Evolutionary conservation across 1,140 invertebrate species (phyloP).

Genomic region (Ceratina australensis): DNA sequence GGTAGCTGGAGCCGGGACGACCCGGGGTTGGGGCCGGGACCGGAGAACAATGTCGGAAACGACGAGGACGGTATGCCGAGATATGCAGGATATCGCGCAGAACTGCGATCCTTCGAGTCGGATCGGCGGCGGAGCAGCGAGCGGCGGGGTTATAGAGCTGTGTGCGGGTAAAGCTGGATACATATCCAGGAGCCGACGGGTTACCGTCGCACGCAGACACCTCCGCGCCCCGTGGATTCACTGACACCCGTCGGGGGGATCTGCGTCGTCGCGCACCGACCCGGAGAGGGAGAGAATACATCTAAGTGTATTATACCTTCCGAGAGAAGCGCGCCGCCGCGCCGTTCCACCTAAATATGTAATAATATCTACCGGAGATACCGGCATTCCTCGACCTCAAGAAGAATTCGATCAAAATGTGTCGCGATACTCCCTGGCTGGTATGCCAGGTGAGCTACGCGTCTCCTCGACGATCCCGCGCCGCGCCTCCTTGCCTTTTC

Average conservation of each 20-base stretch:
- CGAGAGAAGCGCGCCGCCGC: constrained; percentile 45
- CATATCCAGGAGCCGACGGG: too few species aligned
- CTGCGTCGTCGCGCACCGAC: neutral
- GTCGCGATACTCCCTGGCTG: constrained; percentile 66
- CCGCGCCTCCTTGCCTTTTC: neutral
- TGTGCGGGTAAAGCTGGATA: constrained; percentile 51
- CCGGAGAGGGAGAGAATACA: constrained; percentile 49
- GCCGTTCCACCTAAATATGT: constrained; percentile 74
- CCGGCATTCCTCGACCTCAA: constrained; percentile 60
- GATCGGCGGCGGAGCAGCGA: constrained; percentile 36
- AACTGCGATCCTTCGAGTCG: constrained; percentile 66
- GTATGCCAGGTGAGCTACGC: constrained; percentile 68
- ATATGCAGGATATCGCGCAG: constrained; percentile 73
- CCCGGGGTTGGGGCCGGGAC: constrained; percentile 49
- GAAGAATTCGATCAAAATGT: constrained; percentile 61
- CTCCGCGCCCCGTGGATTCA: neutral
- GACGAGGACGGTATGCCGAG: constrained; percentile 70
- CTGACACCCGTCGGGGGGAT: too few species aligned
- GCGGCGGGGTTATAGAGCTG: constrained; percentile 26
- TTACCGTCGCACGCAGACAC: neutral
- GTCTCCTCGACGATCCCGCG: too few species aligned
- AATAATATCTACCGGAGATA: constrained; percentile 74
- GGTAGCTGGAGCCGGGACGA: constrained; percentile 35
- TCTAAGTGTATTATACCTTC: constrained; percentile 70
- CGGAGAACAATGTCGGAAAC: constrained; percentile 66